These are phyloP conservation scores for Mola mola DNA, from an alignment of 2,113 vertebrate species.

Conservation along the genomic window DNA sequence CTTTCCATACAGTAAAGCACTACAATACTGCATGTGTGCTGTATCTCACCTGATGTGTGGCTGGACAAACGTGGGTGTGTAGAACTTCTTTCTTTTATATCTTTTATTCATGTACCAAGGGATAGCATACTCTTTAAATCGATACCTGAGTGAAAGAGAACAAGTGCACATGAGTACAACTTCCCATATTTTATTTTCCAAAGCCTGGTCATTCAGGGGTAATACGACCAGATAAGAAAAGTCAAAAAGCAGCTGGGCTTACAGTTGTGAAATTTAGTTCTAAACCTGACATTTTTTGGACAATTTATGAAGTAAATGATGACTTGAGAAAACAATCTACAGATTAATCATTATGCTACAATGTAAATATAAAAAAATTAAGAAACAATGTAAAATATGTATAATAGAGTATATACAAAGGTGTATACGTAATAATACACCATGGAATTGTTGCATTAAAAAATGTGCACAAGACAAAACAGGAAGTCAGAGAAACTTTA, in stretches of 20 bases:
- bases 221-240: too few species aligned
- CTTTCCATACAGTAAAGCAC: not conserved
- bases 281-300: too few species aligned
- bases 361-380: too few species aligned
- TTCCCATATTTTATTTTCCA: not conserved
- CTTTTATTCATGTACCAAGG: constrained; percentile 93
- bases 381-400: too few species aligned
- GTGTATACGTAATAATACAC: not conserved
- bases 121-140: constrained; percentile 90
- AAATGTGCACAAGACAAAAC: not conserved
- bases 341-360: too few species aligned
- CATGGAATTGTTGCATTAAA: not conserved
- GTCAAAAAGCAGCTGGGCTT: too few species aligned
- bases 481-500: too few species aligned
- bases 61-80: constrained; percentile 84
- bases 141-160: constrained; percentile 82
- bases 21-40: rapidly evolving
- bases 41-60: constrained; percentile 86
- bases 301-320: too few species aligned
- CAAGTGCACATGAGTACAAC: not conserved
- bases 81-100: constrained; percentile 88
- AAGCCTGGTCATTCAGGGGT: not conserved
- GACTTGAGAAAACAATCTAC: too few species aligned
- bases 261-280: too few species aligned
- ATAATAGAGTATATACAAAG: too few species aligned